Percentiles rank a stretch among this genome's conserved stretches.
phyloP scores from a whole-genome alignment of 2,888 invertebrate genomes.

The Lithophane ornitopus region DNA sequence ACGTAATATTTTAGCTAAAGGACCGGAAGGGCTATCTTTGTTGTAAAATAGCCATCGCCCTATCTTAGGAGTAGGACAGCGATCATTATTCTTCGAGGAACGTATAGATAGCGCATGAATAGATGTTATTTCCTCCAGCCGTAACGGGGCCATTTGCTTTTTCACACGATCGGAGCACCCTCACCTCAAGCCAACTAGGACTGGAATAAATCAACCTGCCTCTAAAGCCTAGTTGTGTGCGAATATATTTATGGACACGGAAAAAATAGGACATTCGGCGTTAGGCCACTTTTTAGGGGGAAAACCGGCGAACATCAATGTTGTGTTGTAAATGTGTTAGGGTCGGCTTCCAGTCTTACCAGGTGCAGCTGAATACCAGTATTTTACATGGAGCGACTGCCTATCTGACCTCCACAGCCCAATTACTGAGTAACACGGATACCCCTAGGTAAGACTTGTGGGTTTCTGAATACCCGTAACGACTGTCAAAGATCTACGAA shows the following conservation, averaged over 20 bases:
- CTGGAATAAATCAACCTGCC: constrained; percentile 74
- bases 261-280: constrained; percentile 11
- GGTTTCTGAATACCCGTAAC: no score
- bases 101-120: constrained; percentile 72
- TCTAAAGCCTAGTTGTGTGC: constrained; percentile 43
- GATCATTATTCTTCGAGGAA: constrained; percentile 72
- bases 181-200: constrained; percentile 71
- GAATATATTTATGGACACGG: constrained; percentile 22
- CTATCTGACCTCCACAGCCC: not conserved
- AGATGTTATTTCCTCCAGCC: constrained; percentile 72
- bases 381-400: no score
- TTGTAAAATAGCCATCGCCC: constrained; percentile 57
- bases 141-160: constrained; percentile 69
- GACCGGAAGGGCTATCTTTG: constrained; percentile 31
- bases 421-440: not conserved
- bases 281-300: not conserved
- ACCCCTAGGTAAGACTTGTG: not conserved
- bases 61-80: constrained; percentile 64
- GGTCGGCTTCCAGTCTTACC: not conserved
- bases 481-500: not conserved
- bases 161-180: constrained; percentile 71
- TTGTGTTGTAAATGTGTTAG: not conserved
- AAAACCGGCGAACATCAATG: not conserved
- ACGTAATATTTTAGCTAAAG: constrained; percentile 27
- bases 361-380: no score